A percentile compares a stretch with the other conserved stretches of the same genome.
These are phyloP conservation scores for Microcebus lehilahytsara DNA, from an alignment of 2,113 vertebrate species.

Conservation along the genomic window DNA sequence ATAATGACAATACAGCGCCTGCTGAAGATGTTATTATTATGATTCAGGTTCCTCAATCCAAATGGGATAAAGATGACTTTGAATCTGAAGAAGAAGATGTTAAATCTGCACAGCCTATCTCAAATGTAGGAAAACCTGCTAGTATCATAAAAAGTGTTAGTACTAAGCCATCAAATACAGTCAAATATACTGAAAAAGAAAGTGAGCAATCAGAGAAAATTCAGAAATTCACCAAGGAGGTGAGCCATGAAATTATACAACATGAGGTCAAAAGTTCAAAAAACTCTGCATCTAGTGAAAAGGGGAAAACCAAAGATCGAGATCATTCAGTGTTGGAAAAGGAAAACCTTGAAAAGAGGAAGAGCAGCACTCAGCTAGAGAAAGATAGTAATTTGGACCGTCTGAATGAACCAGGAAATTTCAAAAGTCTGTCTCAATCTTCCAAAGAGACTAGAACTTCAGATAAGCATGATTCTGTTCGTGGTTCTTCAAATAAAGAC, in stretches of 20 bases:
- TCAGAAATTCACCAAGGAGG: conserved; percentile 80
- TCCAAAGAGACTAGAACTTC: conserved; percentile 84
- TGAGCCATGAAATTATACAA: conserved; percentile 73
- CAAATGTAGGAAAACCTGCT: conserved; percentile 78
- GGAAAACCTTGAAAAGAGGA: conserved; percentile 82
- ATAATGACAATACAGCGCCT: conserved; percentile 87
- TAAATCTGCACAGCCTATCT: conserved; percentile 76
- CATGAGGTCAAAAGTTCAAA: conserved; percentile 84
- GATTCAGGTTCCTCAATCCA: conserved; percentile 91
- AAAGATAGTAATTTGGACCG: conserved; percentile 83
- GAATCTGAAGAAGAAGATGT: conserved; percentile 92
- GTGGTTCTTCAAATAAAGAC: conserved; percentile 83
- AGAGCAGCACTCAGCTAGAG: conserved; percentile 79
- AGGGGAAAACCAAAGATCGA: conserved; percentile 84
- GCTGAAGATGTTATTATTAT: conserved; percentile 91
- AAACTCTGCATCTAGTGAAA: conserved; percentile 72
- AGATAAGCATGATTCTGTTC: conserved; percentile 83
- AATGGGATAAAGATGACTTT: conserved; percentile 92
- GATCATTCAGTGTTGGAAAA: conserved; percentile 82
- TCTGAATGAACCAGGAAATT: conserved; percentile 80
- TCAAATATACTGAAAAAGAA: conserved; percentile 83
- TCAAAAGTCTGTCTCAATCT: conserved; percentile 80
- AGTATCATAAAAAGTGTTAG: conserved; percentile 82
- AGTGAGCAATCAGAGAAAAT: conserved; percentile 81
- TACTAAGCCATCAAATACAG: conserved; percentile 75